These are phyloP conservation scores for Forbesichthys agassizii DNA, from an alignment of 2,113 vertebrate species.

Conservation along the genomic window DNA sequence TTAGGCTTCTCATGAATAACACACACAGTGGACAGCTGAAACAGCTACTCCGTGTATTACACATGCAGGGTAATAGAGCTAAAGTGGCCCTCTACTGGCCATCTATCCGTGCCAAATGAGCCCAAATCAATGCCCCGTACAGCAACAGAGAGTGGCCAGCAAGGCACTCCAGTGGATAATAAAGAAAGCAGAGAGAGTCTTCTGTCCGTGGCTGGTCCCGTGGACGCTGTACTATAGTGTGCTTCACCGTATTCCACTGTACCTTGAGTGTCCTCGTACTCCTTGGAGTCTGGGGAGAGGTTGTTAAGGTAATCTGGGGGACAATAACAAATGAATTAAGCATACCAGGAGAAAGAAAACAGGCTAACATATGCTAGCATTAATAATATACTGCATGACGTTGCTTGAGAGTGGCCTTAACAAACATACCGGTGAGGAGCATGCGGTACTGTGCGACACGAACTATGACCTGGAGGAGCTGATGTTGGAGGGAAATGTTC, in stretches of 20 bases:
- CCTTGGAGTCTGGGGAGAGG: slow-evolving; percentile 91
- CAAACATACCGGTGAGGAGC: slow-evolving; percentile 89
- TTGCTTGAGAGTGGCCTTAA: background rate
- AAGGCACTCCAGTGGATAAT: slow-evolving; percentile 29
- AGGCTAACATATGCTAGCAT: background rate
- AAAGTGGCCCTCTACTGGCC: slow-evolving; percentile 56
- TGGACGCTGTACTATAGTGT: background rate
- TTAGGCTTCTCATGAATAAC: slow-evolving; percentile 53
- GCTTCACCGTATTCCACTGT: slow-evolving; percentile 28
- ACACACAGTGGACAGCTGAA: slow-evolving; percentile 28
- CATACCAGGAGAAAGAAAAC: background rate
- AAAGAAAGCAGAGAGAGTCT: background rate
- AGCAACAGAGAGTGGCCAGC: slow-evolving; percentile 21
- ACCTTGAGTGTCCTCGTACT: slow-evolving; percentile 97
- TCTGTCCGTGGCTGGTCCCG: background rate
- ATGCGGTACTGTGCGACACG: slow-evolving; percentile 91
- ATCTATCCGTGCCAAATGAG: slow-evolving; percentile 43
- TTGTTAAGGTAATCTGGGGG: slow-evolving; percentile 95
- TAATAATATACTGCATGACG: background rate
- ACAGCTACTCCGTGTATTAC: slow-evolving; percentile 35
- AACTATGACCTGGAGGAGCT: slow-evolving; percentile 87
- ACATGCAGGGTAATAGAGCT: slow-evolving; percentile 39
- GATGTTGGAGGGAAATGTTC: slow-evolving; percentile 80
- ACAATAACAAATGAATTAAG: slow-evolving; percentile 30
- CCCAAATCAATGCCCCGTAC: slow-evolving; percentile 38